Base-by-base conservation (phyloP, 2,888 invertebrate genomes). In the Keiferia lycopersicella region DNA sequence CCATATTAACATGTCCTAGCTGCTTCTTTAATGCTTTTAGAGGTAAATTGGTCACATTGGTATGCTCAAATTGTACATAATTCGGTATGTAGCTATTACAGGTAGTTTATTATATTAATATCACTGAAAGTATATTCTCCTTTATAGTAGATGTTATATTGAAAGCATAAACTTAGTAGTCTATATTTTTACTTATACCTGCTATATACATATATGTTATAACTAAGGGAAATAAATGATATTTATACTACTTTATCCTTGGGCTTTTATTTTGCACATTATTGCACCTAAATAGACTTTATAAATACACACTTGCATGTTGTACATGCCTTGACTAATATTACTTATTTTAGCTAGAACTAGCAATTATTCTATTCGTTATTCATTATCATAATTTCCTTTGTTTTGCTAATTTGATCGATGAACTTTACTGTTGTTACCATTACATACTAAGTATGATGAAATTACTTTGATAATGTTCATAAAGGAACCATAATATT, bases 21-120 rank as follows among this genome's bases (percentile, higher is more conserved):
- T 69, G 75, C 74, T 78, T 86, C 86, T 88, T 86, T 67, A 85
- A 87, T 80, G 86, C 87, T 85, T 80, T 73, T 76, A 71, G 71
- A 64, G 64, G 51, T 62, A 64, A 56, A 61, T 20, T n/a, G 56
- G 30, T 34, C 16, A 56, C 14, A n/a, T n/a, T n/a, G 1, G n/a
- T 30, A 34, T 34, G 53, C 56, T 34, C 30, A 34, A 34, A 56
- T 10, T 34, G 26, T 56, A 16, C 16, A 56, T 56, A n/a, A 34
- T 10, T 26, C n/a, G 34, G 30, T 53, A 26, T 12, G 1, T 53
- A 53, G 30, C 30, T 56, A 34, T 8, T n/a, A n/a, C n/a, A n/a
- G n/a, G n/a, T n/a, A n/a, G n/a, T n/a, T 34, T 34, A 34, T 34
- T 34, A 26, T 56, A 34, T 22, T 14, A 14, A 22, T 53, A 53